Conservation (phyloP, 2,113 vertebrate genomes). For the Zosterops lateralis region DNA sequence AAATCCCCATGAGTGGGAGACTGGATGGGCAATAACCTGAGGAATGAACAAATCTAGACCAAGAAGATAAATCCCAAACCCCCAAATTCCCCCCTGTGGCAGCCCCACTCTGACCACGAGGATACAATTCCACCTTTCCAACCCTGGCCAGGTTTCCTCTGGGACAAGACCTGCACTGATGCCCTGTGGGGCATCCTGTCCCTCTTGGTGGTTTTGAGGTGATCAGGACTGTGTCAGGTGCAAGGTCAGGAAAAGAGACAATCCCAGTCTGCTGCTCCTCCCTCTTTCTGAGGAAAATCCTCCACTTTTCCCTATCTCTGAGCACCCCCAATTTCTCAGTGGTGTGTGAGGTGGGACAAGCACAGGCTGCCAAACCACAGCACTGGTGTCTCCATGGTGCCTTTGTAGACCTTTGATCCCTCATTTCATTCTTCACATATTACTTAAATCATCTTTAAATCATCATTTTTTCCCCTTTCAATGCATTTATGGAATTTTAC, state of each 20-base stretch:
- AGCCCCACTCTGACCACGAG: accelerated
- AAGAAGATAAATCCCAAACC: accelerated
- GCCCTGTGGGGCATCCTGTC: not conserved
- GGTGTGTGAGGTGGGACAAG: not conserved
- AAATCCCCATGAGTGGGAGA: accelerated
- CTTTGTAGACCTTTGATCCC: accelerated
- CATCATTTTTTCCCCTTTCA: accelerated
- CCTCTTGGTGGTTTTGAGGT: not conserved
- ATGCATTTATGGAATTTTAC: not conserved
- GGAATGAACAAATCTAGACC: not conserved
- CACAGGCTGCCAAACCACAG: accelerated
- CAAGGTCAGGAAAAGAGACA: not conserved
- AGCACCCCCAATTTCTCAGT: not conserved
- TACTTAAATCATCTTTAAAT: not conserved
- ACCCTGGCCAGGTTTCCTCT: not conserved
- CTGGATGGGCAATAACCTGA: not conserved
- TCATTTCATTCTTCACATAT: not conserved
- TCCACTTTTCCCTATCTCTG: not conserved
- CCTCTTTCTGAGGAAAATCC: not conserved
- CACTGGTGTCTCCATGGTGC: accelerated
- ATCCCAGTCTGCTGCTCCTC: not conserved
- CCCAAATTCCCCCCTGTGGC: not conserved
- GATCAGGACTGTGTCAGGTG: not conserved
- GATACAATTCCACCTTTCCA: not conserved
- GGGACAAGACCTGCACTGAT: not conserved